Conservation (phyloP, 2,888 invertebrate species). For the Thysanoteuthis rhombus region DNA sequence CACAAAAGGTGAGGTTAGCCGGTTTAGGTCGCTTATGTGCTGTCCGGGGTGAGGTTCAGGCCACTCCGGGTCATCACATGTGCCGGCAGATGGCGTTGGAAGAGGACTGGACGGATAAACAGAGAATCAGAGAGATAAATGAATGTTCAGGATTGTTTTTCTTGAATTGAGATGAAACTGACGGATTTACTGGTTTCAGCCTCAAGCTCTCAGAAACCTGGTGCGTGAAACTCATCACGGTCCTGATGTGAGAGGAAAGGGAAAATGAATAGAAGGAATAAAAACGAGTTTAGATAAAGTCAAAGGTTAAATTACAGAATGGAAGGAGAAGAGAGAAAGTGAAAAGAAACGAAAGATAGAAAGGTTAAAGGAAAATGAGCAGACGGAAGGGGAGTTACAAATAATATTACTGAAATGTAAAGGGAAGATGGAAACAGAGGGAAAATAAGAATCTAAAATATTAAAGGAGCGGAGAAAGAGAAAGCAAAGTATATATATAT, state of each 20-base stretch:
- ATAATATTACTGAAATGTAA: too few species aligned
- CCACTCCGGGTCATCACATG: background rate
- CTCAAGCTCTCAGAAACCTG: background rate
- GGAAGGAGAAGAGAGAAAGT: too few species aligned
- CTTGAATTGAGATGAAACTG: background rate
- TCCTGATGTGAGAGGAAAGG: background rate
- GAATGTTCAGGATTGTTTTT: background rate
- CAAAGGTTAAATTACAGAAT: too few species aligned
- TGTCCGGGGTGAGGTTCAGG: background rate
- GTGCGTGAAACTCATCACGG: background rate
- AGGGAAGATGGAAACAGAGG: too few species aligned
- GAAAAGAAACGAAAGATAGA: too few species aligned
- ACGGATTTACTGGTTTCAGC: background rate
- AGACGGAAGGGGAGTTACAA: too few species aligned
- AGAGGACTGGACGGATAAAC: background rate
- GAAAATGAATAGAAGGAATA: background rate
- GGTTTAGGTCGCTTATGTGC: background rate
- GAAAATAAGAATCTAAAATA: too few species aligned
- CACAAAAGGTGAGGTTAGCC: background rate
- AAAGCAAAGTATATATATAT: too few species aligned
- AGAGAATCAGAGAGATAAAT: background rate
- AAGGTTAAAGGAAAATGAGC: too few species aligned
- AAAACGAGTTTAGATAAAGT: too few species aligned
- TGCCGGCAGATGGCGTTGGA: background rate
- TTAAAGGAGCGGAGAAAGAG: too few species aligned